A percentile compares a stretch with the other conserved stretches of the same genome.
These are phyloP conservation scores for Temnopleurus reevesii DNA, from an alignment of 53 echinoderm and acorn worm species.

Conservation along the genomic window DNA sequence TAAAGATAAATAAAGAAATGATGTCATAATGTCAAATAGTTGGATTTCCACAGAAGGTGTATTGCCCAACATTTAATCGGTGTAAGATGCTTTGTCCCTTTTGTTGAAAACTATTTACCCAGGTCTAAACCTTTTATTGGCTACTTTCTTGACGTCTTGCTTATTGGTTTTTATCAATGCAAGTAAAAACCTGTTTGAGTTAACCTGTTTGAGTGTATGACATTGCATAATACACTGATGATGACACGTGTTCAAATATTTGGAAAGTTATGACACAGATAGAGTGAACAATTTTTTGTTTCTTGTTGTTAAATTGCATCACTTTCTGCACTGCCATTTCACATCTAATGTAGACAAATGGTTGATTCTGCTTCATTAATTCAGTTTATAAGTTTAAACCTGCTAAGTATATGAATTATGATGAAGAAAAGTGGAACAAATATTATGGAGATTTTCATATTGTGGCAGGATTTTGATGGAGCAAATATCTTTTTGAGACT, in stretches of 20 bases:
- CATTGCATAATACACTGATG: neutral
- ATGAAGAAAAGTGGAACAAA: too few relatives aligned
- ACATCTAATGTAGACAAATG: neutral
- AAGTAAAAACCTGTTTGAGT: neutral
- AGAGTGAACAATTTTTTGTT: neutral
- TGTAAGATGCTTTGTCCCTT: neutral
- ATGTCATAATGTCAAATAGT: too few relatives aligned
- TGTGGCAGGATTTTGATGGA: too few relatives aligned
- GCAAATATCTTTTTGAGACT: too few relatives aligned
- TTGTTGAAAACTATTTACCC: neutral
- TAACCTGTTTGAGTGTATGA: neutral
- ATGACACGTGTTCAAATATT: too few relatives aligned
- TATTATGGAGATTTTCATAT: too few relatives aligned
- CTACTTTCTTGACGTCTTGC: neutral
- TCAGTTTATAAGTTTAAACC: too few relatives aligned
- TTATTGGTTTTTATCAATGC: neutral
- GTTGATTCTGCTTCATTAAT: too few relatives aligned
- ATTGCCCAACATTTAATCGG: neutral
- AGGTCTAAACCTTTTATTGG: neutral
- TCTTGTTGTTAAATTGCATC: neutral
- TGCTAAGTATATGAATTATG: too few relatives aligned
- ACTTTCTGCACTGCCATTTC: neutral
- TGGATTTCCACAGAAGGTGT: too few relatives aligned
- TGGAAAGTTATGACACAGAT: neutral
- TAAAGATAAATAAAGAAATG: too few relatives aligned